Conservation (phyloP, 1,140 invertebrate genomes). For the Sitodiplosis mosellana region DNA sequence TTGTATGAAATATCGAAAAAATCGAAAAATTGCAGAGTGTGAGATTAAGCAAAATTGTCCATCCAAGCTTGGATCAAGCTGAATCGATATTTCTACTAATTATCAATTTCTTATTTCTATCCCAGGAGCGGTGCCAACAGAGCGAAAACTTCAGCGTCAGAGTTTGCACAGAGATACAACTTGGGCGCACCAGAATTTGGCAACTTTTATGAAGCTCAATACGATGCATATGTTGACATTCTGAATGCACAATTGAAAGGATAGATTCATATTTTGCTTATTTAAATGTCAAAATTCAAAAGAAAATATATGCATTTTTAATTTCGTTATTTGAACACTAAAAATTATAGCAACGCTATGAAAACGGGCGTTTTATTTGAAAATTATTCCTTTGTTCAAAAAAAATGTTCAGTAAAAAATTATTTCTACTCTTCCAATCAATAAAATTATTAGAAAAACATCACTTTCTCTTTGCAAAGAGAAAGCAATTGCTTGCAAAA, state of each 20-base stretch:
- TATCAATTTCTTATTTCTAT: too few relatives aligned
- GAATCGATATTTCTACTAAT: too few relatives aligned
- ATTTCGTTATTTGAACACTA: not conserved
- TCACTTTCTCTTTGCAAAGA: not conserved
- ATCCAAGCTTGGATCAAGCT: too few relatives aligned
- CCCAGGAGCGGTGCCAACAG: conserved; percentile 17
- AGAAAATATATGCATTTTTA: not conserved
- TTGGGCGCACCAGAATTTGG: conserved; percentile 22
- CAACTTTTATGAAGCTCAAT: conserved; percentile 23
- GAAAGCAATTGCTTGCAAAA: not conserved
- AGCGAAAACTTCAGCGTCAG: conserved; percentile 14
- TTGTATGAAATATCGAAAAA: too few relatives aligned
- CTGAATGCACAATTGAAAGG: conserved; percentile 14
- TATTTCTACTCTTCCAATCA: too few relatives aligned
- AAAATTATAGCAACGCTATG: too few relatives aligned
- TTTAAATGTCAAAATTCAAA: too few relatives aligned
- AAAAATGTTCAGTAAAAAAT: too few relatives aligned
- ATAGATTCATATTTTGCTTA: too few relatives aligned
- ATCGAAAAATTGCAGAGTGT: too few relatives aligned
- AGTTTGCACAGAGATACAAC: conserved; percentile 23
- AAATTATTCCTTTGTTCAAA: not conserved
- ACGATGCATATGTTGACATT: conserved; percentile 29
- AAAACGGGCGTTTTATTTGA: too few relatives aligned
- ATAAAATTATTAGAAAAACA: not conserved
- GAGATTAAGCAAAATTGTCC: too few relatives aligned